These are phyloP conservation scores for Rhyacophila brunnea DNA, from an alignment of 1,140 invertebrate genomes.

Conservation along the genomic window DNA sequence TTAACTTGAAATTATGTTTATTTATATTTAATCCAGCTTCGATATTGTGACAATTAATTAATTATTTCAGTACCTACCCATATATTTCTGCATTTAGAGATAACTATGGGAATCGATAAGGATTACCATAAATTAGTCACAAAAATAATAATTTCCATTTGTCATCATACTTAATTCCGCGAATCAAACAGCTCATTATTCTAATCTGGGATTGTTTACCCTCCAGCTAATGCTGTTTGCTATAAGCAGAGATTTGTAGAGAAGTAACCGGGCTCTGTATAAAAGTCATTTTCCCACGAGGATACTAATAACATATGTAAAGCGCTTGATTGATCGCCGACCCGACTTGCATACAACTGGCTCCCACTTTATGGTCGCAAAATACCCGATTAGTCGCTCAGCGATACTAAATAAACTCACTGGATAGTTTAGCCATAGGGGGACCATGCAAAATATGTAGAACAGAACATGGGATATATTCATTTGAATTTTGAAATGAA, in stretches of 20 bases:
- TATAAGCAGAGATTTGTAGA: background rate
- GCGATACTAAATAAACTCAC: slow-evolving; percentile 22
- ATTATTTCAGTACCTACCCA: background rate
- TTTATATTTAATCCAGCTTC: background rate
- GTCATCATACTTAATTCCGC: slow-evolving; percentile 6
- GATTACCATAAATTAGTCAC: background rate
- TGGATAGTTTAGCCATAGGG: background rate
- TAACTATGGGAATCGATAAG: background rate
- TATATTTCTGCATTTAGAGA: background rate
- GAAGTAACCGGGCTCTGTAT: background rate
- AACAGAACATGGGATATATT: background rate
- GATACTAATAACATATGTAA: slow-evolving; percentile 33
- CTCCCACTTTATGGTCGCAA: slow-evolving; percentile 29
- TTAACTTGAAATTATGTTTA: background rate
- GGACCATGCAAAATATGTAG: background rate
- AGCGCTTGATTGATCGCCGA: slow-evolving; percentile 30
- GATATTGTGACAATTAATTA: background rate
- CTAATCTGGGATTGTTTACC: slow-evolving; percentile 19
- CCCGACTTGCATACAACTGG: background rate
- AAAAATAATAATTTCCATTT: slow-evolving; percentile 12
- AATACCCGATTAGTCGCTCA: slow-evolving; percentile 24
- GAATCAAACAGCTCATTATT: slow-evolving; percentile 18
- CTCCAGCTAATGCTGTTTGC: slow-evolving; percentile 9
- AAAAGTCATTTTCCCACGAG: slow-evolving; percentile 30
- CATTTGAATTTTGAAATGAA: background rate